Conservation (phyloP, 92 coral and sea anemone genomes). For the Parazoanthus atlanticus region DNA sequence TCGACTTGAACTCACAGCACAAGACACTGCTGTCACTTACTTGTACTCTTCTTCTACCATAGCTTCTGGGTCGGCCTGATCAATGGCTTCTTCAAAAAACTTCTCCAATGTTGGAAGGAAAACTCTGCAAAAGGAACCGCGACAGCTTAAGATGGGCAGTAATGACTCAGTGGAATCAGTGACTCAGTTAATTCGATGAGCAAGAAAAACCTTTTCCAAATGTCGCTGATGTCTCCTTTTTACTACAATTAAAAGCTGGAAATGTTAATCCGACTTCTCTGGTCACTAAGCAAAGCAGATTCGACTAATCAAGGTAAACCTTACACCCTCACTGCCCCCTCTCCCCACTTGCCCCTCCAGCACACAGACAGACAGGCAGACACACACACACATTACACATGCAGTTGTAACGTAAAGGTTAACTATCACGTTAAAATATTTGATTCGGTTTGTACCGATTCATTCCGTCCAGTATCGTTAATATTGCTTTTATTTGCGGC, state of each 20-base stretch:
- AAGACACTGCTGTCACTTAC: slow-evolving; percentile 47
- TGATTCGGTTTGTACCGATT: no score
- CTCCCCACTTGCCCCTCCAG: no score
- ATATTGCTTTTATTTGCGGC: no score
- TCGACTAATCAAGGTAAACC: neutral
- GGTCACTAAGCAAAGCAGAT: neutral
- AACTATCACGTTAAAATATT: no score
- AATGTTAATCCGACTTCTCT: neutral
- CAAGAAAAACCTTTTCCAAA: neutral
- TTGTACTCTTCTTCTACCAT: slow-evolving; percentile 98
- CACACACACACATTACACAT: no score
- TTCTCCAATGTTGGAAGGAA: slow-evolving; percentile 89
- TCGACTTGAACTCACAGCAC: neutral
- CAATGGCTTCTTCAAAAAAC: slow-evolving; percentile 93
- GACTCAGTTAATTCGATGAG: neutral
- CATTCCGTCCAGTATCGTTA: no score
- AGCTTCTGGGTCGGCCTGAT: slow-evolving; percentile 94
- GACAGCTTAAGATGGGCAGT: neutral
- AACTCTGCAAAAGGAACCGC: slow-evolving; percentile 59
- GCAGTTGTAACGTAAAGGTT: no score
- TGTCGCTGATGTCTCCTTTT: no score
- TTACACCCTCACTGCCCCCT: no score
- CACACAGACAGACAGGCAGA: no score
- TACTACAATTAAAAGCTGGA: neutral
- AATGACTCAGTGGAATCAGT: neutral